phyloP scores from a whole-genome alignment of 2,888 invertebrate species.

The Lochmaea capreae region DNA sequence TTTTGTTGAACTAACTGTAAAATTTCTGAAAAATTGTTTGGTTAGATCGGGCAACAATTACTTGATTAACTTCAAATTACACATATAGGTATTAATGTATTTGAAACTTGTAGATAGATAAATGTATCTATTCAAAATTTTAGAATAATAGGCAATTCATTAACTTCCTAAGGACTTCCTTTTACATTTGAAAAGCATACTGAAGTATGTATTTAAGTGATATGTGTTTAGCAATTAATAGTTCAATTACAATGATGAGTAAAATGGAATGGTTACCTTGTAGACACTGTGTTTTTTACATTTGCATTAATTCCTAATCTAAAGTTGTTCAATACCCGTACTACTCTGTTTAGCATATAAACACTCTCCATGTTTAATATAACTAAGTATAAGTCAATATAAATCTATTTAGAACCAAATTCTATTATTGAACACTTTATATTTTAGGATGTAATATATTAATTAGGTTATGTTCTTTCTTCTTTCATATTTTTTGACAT shows the following conservation, averaged over 20 bases:
- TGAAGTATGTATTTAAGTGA: no score
- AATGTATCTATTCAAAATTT: background rate
- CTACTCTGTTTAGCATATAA: background rate
- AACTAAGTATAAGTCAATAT: background rate
- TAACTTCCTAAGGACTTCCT: background rate
- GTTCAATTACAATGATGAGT: no score
- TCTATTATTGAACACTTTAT: background rate
- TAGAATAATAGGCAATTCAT: background rate
- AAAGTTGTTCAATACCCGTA: background rate
- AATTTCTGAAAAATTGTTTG: slow-evolving; percentile 12
- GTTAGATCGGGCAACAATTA: background rate
- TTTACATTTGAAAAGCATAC: background rate
- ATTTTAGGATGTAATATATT: background rate
- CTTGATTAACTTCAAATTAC: background rate
- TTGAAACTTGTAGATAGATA: background rate
- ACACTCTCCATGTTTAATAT: background rate
- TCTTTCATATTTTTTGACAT: background rate
- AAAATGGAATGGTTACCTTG: background rate
- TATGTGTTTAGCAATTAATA: no score
- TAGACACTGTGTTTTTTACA: background rate
- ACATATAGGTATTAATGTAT: background rate
- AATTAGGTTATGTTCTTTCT: background rate
- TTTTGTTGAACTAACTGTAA: slow-evolving; percentile 61
- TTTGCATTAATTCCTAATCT: background rate
- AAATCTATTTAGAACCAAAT: background rate